phyloP scores from a whole-genome alignment of 2,888 invertebrate species.

The Eupithecia exiguata region DNA sequence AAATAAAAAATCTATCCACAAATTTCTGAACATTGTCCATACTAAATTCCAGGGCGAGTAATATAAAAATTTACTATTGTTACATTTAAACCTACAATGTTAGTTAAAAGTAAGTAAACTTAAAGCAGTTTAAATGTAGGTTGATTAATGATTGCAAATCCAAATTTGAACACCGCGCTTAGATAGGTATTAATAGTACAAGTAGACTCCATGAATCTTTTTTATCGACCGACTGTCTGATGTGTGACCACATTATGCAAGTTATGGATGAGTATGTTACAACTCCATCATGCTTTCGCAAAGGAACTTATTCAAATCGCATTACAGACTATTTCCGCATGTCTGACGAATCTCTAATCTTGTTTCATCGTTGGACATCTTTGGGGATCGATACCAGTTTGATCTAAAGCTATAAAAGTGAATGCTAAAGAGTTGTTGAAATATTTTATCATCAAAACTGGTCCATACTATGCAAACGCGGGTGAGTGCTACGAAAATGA shows the following conservation, averaged over 20 bases:
- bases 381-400: constrained; percentile 70
- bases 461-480: constrained; percentile 72
- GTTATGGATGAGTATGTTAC: constrained; percentile 27
- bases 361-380: constrained; percentile 58
- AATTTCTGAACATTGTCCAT: no score
- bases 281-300: constrained; percentile 35
- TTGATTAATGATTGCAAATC: neutral
- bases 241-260: constrained; percentile 33
- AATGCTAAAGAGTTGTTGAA: constrained; percentile 59
- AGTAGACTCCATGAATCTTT: constrained; percentile 24
- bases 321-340: constrained; percentile 52
- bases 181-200: neutral
- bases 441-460: constrained; percentile 65
- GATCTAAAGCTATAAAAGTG: constrained; percentile 71
- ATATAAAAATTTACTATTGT: no score
- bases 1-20: no score
- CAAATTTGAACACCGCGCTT: neutral
- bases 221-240: constrained; percentile 25
- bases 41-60: no score
- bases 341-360: constrained; percentile 43
- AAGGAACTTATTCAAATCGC: constrained; percentile 45
- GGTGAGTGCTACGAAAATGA: constrained; percentile 47
- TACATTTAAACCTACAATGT: neutral
- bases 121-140: neutral
- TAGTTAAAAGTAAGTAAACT: neutral